phyloP scores from a whole-genome alignment of 2,888 invertebrate genomes.

The Oligia strigilis region DNA sequence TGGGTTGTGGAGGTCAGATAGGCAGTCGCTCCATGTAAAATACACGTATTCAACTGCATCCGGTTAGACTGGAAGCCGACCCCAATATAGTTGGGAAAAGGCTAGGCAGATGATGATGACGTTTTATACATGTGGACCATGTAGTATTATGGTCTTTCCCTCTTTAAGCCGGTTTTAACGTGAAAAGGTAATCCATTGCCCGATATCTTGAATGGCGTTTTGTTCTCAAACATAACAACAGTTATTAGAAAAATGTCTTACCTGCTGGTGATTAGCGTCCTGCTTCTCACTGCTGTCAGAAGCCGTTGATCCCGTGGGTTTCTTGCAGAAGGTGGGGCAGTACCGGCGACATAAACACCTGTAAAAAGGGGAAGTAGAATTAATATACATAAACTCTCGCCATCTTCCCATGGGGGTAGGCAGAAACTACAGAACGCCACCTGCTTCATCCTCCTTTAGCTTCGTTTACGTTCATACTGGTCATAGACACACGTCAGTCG shows the following conservation, averaged over 20 bases:
- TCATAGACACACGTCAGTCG: neutral
- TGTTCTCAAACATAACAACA: neutral
- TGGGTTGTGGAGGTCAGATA: no score
- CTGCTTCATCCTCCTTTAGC: neutral
- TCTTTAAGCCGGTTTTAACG: neutral
- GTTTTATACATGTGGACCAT: neutral
- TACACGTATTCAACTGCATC: no score
- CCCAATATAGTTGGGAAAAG: no score
- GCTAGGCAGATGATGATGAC: no score
- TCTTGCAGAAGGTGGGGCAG: slow-evolving; percentile 91
- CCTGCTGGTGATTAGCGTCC: slow-evolving; percentile 81
- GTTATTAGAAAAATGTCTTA: slow-evolving; percentile 64
- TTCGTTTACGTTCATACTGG: neutral
- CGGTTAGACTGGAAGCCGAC: no score
- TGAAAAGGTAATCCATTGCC: neutral
- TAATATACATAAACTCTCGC: neutral
- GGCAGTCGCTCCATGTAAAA: no score
- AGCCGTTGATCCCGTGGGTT: slow-evolving; percentile 74
- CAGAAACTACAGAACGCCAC: neutral
- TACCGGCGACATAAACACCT: slow-evolving; percentile 92
- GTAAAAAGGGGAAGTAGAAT: slow-evolving; percentile 62
- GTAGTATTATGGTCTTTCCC: neutral
- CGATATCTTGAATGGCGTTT: neutral
- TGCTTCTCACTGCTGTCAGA: slow-evolving; percentile 86
- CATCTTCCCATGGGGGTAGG: neutral